Conservation (phyloP, 2,888 invertebrate species). For the Asteroscopus sphinx region DNA sequence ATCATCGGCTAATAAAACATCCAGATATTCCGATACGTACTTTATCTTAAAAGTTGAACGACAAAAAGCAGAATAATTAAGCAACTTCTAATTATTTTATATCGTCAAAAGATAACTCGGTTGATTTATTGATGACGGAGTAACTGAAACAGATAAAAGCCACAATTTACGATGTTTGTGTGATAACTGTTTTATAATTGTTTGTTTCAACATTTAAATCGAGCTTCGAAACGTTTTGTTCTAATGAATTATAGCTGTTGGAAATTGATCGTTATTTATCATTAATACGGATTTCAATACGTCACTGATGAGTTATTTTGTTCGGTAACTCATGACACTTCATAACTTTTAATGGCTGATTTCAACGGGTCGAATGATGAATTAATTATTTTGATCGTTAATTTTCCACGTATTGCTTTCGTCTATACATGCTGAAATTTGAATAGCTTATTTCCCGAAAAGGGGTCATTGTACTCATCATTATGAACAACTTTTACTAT, state of each 20-base stretch:
- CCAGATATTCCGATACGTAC: constrained; percentile 46
- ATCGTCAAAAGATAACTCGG: constrained; percentile 76
- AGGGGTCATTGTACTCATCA: too few species aligned
- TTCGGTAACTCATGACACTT: constrained; percentile 35
- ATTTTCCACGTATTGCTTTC: background rate
- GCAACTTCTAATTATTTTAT: constrained; percentile 85
- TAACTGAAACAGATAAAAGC: constrained; percentile 76
- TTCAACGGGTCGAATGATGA: constrained; percentile 36
- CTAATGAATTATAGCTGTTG: constrained; percentile 56
- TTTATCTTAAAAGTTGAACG: constrained; percentile 53
- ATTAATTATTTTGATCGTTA: constrained; percentile 31
- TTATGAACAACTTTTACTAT: too few species aligned
- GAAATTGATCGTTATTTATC: constrained; percentile 61
- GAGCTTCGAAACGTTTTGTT: constrained; percentile 55
- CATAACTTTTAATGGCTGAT: constrained; percentile 43
- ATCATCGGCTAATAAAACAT: constrained; percentile 40
- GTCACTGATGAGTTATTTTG: constrained; percentile 40
- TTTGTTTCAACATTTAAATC: constrained; percentile 74
- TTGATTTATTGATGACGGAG: constrained; percentile 80
- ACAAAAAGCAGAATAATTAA: constrained; percentile 81
- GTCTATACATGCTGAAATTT: too few species aligned
- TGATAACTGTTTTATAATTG: constrained; percentile 76
- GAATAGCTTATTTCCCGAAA: too few species aligned
- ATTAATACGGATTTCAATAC: constrained; percentile 49
- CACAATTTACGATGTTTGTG: constrained; percentile 81